These are phyloP conservation scores for Gortyna flavago DNA, from an alignment of 2,888 invertebrate genomes.

Conservation along the genomic window DNA sequence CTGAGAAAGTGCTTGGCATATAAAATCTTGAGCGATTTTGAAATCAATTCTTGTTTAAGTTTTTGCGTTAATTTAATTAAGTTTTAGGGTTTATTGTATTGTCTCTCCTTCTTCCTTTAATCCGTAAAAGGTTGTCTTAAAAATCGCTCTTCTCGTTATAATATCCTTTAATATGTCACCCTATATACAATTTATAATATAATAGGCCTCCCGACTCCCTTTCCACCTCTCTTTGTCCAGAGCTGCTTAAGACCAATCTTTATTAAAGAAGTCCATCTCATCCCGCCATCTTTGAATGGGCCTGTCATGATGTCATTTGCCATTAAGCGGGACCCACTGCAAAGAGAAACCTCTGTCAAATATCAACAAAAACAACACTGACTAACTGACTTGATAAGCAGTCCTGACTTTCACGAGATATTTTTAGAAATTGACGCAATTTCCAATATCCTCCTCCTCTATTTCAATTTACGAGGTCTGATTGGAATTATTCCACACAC, in stretches of 20 bases:
- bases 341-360: not conserved
- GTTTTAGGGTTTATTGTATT: not conserved
- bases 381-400: not conserved
- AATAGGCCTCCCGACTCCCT: too few species aligned
- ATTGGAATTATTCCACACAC: conserved; percentile 27
- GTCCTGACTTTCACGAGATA: not conserved
- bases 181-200: not conserved
- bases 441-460: not conserved
- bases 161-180: too few species aligned
- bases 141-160: not conserved
- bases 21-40: conserved; percentile 17
- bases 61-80: not conserved
- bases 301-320: not conserved
- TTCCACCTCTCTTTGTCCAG: too few species aligned
- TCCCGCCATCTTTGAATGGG: not conserved
- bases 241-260: not conserved
- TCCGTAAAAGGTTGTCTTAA: not conserved
- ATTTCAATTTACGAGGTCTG: not conserved
- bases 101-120: not conserved
- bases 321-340: not conserved
- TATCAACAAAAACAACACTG: not conserved
- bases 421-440: not conserved
- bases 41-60: conserved; percentile 22
- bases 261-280: not conserved
- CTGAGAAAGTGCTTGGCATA: conserved; percentile 34